A percentile compares a stretch with the other conserved stretches of the same genome.
Evolutionary conservation across 2,113 vertebrate species (phyloP).

Genomic region (Leptosomus discolor): DNA sequence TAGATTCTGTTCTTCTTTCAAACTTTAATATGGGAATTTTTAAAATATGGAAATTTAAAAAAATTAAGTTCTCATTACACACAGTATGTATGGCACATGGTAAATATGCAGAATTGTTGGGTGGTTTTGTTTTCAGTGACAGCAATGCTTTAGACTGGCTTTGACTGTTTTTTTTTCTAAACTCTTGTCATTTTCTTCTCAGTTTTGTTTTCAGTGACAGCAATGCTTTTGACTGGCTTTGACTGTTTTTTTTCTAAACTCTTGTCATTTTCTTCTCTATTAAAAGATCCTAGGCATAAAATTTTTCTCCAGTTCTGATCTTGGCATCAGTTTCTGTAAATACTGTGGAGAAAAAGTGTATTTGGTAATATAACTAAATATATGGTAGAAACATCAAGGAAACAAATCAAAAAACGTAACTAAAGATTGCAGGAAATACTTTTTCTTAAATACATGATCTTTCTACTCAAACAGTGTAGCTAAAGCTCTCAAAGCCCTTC

Average conservation of each 20-base stretch:
- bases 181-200: neutral
- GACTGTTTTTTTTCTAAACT: neutral
- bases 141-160: neutral
- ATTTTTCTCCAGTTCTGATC: neutral
- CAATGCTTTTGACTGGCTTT: neutral
- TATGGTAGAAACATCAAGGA: neutral
- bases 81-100: neutral
- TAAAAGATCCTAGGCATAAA: neutral
- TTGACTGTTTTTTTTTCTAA: neutral
- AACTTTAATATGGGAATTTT: no score
- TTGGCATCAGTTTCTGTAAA: neutral
- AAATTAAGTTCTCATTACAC: neutral
- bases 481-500: neutral
- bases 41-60: no score
- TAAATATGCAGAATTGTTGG: neutral
- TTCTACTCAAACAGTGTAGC: rapidly evolving
- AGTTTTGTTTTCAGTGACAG: neutral
- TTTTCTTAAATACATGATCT: neutral
- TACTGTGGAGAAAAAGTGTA: rapidly evolving
- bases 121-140: neutral
- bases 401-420: neutral
- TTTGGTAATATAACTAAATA: neutral
- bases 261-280: neutral
- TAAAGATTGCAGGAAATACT: no score
- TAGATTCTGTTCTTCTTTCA: neutral